A percentile compares a stretch with the other conserved stretches of the same genome.
Conservation (phyloP, 2,797 vertebrate species). For the Glyptemys insculpta region DNA sequence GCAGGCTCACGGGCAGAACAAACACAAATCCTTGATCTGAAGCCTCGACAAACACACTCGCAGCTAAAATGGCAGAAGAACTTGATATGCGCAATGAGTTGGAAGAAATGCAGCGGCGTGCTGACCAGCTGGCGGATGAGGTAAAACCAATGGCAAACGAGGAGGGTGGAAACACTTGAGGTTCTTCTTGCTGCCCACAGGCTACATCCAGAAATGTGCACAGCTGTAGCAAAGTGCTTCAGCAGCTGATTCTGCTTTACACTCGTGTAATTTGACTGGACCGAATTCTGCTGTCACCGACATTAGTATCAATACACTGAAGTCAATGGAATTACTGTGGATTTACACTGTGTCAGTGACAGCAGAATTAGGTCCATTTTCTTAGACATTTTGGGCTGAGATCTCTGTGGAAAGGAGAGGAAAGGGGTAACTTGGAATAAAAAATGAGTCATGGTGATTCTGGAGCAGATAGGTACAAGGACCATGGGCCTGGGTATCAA, state of each 20-base stretch:
- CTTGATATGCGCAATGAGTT: slow-evolving; percentile 99
- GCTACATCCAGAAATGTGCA: slow-evolving; percentile 14
- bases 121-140: slow-evolving; percentile 98
- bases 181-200: background rate
- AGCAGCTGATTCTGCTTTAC: background rate
- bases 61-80: slow-evolving; percentile 95
- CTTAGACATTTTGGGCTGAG: background rate
- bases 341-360: background rate
- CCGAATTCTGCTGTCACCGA: background rate
- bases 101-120: slow-evolving; percentile 98
- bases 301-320: background rate
- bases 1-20: slow-evolving; percentile 70
- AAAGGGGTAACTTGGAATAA: background rate
- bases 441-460: slow-evolving; percentile 9
- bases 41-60: slow-evolving; percentile 79
- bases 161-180: background rate
- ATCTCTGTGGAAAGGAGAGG: background rate
- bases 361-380: background rate
- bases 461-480: background rate
- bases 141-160: slow-evolving; percentile 79
- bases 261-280: background rate
- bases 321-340: background rate
- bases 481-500: background rate
- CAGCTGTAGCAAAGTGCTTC: background rate
- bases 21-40: slow-evolving; percentile 82